Base-by-base conservation (phyloP, 1,140 invertebrate genomes). In the Calephelis nemesis region DNA sequence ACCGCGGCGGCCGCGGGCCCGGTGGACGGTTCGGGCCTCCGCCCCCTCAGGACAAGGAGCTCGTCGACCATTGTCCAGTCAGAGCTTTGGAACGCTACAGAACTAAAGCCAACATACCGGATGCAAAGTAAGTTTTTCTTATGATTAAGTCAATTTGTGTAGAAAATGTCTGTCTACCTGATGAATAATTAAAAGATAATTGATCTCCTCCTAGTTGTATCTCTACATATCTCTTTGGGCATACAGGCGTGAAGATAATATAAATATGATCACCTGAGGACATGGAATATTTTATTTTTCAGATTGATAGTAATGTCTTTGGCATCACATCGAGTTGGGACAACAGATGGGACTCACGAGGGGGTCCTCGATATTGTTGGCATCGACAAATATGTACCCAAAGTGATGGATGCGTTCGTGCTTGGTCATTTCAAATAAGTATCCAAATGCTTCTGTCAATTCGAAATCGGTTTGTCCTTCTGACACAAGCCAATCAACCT, bases 291-390 rank as follows among this genome's bases (percentile, higher is more conserved):
- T 65, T 5, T 52, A 50, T 13, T 71, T 78, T 71, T 39, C 78
- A 91, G 89, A 65, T 68, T 91, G 70, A 79, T 90, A 13, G 78
- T 85, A 11, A 76, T 91, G 83, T 90, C 86, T 11, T 75, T 91
- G 63, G 85, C 83, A 0, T 86, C 85, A 8, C 85, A 88, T 65
- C 83, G 82, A 68, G 80, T 85, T 40, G 71, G 52, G 9, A 85
- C 87, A 0, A 89, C 83, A 0, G 84, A 91, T 62, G 89, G 87
- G 48, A 76, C 39, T 19, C 88, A 90, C 72, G 78, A 82, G 45
- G 89, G 89, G 5, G 81, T 91, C 0, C 81, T 91, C 7, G 89
- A 91, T 73, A 82, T 90, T 9, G 72, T 91, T 40, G 89, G 89
- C 48, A 65, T 91, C 63, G 89, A 91, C 74, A 83, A 90, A 47